These are phyloP conservation scores for Micromesistius poutassou DNA, from an alignment of 2,797 vertebrate genomes.

Conservation along the genomic window DNA sequence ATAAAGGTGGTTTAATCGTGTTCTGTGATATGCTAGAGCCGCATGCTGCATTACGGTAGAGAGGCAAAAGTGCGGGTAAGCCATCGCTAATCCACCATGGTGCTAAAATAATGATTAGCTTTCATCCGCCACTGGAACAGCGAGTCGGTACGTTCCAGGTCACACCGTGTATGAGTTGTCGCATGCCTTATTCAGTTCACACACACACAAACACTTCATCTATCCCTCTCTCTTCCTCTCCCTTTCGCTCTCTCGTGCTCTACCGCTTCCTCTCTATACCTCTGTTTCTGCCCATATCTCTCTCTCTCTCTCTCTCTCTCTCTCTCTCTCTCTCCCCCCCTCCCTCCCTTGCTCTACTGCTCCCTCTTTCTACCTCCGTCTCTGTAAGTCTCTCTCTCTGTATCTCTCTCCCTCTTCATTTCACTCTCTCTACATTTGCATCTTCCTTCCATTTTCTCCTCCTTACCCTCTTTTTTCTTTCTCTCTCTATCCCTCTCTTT, in stretches of 20 bases:
- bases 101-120: constrained; percentile 69
- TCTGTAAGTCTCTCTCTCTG: background rate
- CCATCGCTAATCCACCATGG: constrained; percentile 62
- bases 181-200: background rate
- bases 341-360: background rate
- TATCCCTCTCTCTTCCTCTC: background rate
- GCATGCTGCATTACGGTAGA: constrained; percentile 58
- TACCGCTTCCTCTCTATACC: too few species aligned
- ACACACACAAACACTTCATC: background rate
- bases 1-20: constrained; percentile 65
- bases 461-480: background rate
- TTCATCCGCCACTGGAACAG: constrained; percentile 54
- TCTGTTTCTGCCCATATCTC: background rate
- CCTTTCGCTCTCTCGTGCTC: background rate
- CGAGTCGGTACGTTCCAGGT: constrained; percentile 57
- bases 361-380: background rate
- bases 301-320: background rate
- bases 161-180: constrained; percentile 27
- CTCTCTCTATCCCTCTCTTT: background rate
- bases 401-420: background rate
- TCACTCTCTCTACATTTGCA: background rate
- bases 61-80: constrained; percentile 69
- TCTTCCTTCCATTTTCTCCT: too few species aligned
- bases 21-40: constrained; percentile 65
- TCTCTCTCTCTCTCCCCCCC: too few species aligned